Percentiles rank a stretch among this genome's conserved stretches.
phyloP scores from a whole-genome alignment of 37 sponge, comb jelly and placozoan genomes.

The Chondrilla cf. caribensis region DNA sequence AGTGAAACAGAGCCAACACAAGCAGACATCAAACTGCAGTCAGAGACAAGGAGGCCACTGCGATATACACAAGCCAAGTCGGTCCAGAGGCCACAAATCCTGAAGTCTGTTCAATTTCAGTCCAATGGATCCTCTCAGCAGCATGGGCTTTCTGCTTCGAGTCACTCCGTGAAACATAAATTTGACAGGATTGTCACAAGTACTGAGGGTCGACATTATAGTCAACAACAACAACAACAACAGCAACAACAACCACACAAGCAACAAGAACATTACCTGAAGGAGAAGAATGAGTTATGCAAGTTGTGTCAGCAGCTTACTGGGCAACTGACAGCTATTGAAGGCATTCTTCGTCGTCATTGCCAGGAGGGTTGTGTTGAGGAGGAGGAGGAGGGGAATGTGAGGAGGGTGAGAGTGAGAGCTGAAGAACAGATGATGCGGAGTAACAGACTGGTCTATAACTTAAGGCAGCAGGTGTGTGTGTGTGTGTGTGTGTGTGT shows the following conservation, averaged over 20 bases:
- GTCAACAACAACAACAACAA: not conserved
- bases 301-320: slow-evolving; percentile 4
- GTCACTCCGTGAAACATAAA: not conserved
- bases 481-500: not conserved
- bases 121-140: not conserved
- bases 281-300: no score
- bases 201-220: not conserved
- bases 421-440: slow-evolving; percentile 39
- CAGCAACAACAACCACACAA: not conserved
- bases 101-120: not conserved
- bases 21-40: no score
- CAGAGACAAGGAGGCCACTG: no score
- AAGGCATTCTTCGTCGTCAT: slow-evolving; percentile 9
- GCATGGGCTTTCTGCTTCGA: not conserved
- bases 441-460: slow-evolving; percentile 48
- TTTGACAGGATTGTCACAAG: not conserved
- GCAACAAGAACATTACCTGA: not conserved
- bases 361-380: not conserved
- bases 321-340: slow-evolving; percentile 16
- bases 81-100: not conserved
- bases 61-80: not conserved
- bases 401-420: slow-evolving; percentile 34
- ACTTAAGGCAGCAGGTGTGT: slow-evolving; percentile 46
- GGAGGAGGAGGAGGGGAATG: slow-evolving; percentile 35
- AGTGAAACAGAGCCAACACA: no score